Base-by-base conservation (phyloP, 1,140 invertebrate genomes). In the Pachyrhynchus sulphureomaculatus region DNA sequence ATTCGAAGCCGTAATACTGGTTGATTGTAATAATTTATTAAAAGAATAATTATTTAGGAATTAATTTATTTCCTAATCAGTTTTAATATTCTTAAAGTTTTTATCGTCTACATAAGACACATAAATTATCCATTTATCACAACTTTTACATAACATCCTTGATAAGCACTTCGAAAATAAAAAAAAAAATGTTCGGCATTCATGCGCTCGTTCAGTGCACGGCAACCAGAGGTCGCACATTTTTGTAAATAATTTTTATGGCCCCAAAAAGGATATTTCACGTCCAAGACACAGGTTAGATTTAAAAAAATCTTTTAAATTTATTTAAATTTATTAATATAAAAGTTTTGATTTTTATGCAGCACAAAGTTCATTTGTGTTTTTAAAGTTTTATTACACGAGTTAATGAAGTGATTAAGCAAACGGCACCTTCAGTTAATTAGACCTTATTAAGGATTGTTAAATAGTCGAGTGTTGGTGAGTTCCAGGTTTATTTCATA, bases 381-480 rank as follows among this genome's bases (percentile, higher is more conserved):
- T 34, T 34, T 1, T 0, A 9, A 12, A 32, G 12, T 56, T 13
- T 44, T 44, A 44, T 44, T 48, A 48, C 24, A 57, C 55, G 24
- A 26, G 29, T 20, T 59, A 61, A 61, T 61, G 33, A 61, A 51
- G 48, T 53, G 39, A 61, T 61, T 61, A 61, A 61, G 4, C 37
- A n/a, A 32, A 45, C 49, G 49, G 53, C 48, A 53, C 48, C 58
- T 53, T 59, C 44, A 37, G 29, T 61, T 61, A 61, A 61, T 61
- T 61, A 61, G 32, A 20, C 18, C 42, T 61, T 52, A 51, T 61
- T 61, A 61, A 59, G 48, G 26, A 24, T 47, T 32, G 39, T 61
- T 53, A 61, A 61, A 47, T 3, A 29, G 12, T 20, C 34, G 10
- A 29, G 32, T 45, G n/a, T 36, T 39, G 21, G 10, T 20, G 12